Conservation (phyloP, 1,140 invertebrate genomes). For the Musca vetustissima region DNA sequence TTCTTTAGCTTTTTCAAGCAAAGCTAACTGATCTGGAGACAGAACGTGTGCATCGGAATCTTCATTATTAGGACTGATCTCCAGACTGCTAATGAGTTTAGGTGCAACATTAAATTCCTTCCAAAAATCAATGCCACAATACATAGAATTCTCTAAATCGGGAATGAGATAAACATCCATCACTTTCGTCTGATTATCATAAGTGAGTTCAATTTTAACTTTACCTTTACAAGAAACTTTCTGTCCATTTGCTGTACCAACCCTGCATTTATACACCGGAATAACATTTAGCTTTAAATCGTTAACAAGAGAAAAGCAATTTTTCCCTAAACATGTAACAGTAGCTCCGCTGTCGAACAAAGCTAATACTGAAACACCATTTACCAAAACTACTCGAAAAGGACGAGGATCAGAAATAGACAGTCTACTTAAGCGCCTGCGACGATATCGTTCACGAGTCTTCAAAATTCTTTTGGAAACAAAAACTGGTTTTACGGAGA, state of each 20-base stretch:
- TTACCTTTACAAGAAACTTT: background rate
- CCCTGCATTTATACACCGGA: background rate
- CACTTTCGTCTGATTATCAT: background rate
- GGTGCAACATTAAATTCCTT: slow-evolving; percentile 28
- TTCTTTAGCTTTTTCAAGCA: slow-evolving; percentile 25
- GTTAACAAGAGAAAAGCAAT: background rate
- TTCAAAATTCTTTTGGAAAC: background rate
- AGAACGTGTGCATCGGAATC: background rate
- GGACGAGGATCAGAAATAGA: background rate
- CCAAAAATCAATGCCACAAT: slow-evolving; percentile 25
- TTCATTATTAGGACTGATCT: background rate
- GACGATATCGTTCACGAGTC: background rate
- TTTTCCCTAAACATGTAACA: slow-evolving; percentile 6
- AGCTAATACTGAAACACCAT: background rate
- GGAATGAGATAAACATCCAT: slow-evolving; percentile 8
- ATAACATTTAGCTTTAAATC: background rate
- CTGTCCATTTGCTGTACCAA: slow-evolving; percentile 17
- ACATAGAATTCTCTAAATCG: slow-evolving; percentile 8
- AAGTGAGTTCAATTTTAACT: slow-evolving; percentile 1
- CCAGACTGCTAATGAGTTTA: background rate
- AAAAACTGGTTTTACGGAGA: slow-evolving; percentile 4
- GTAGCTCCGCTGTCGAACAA: slow-evolving; percentile 20
- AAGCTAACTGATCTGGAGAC: background rate
- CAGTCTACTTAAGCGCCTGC: too few relatives aligned
- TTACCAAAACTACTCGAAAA: background rate